Percentiles rank a stretch among this genome's conserved stretches.
Evolutionary conservation across 2,888 invertebrate species (phyloP).

Genomic region (Ectemnius continuus): DNA sequence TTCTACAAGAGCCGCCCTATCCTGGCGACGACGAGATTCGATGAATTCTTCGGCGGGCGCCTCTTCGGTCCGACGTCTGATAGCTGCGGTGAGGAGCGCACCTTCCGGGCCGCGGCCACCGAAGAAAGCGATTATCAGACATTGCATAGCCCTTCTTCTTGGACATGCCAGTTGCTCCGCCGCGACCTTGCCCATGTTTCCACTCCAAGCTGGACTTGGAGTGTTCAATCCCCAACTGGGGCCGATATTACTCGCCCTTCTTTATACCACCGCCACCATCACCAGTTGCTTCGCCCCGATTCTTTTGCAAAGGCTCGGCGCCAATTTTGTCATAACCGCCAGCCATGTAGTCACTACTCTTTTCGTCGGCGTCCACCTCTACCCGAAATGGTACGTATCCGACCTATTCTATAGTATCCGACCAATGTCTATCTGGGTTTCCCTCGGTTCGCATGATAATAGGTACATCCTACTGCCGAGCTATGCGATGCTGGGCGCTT

Average conservation of each 20-base stretch:
- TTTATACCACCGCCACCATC: constrained; percentile 68
- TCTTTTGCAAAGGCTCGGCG: constrained; percentile 80
- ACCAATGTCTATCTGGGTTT: background rate
- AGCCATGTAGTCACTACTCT: constrained; percentile 70
- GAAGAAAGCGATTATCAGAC: constrained; percentile 71
- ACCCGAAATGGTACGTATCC: constrained; percentile 65
- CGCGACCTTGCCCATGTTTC: constrained; percentile 82
- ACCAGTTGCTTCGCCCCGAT: constrained; percentile 78
- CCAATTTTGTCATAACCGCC: constrained; percentile 77
- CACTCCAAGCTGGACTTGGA: constrained; percentile 79
- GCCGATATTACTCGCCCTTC: constrained; percentile 72
- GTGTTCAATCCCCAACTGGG: constrained; percentile 78
- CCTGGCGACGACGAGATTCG: constrained; percentile 79
- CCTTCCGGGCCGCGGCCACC: constrained; percentile 73
- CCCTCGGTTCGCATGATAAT: background rate
- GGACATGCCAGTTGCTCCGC: constrained; percentile 83
- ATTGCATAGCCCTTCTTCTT: constrained; percentile 77
- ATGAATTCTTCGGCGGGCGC: constrained; percentile 80
- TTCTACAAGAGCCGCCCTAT: constrained; percentile 76
- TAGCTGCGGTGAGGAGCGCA: constrained; percentile 79
- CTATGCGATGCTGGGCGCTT: constrained; percentile 71
- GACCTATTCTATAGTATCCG: no score
- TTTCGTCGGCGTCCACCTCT: constrained; percentile 72
- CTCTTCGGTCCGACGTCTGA: constrained; percentile 85
- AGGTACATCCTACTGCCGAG: constrained; percentile 73